Conservation (phyloP, 2,113 vertebrate species). For the Phalacrocorax brasilianus region DNA sequence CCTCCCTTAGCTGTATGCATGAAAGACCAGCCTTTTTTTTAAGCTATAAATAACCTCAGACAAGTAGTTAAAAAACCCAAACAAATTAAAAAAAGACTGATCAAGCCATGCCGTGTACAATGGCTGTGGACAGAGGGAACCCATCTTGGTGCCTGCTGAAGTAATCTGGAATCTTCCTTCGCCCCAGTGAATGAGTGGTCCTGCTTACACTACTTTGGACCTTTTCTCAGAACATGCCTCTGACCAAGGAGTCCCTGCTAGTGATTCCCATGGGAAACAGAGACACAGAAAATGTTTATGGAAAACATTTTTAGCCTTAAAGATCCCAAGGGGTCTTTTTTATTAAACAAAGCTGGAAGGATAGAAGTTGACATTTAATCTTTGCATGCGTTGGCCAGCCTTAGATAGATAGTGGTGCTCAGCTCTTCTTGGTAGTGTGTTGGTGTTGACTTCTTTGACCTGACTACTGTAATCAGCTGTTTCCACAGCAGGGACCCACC, state of each 20-base stretch:
- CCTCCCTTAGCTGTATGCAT: neutral
- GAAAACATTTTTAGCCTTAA: neutral
- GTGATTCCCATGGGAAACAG: neutral
- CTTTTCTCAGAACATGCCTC: neutral
- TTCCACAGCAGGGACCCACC: neutral
- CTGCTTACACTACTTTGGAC: neutral
- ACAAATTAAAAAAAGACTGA: neutral
- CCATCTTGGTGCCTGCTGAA: neutral
- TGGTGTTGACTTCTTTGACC: neutral
- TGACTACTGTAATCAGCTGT: neutral
- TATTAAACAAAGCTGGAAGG: neutral
- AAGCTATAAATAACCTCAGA: neutral
- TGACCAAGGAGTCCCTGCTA: neutral
- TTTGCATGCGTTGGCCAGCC: neutral
- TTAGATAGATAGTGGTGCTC: neutral
- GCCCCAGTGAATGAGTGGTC: neutral
- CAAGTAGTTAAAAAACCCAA: neutral
- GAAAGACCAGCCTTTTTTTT: neutral
- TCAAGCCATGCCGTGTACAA: neutral
- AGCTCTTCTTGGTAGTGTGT: neutral
- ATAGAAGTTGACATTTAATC: neutral
- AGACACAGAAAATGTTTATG: neutral
- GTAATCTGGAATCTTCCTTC: neutral
- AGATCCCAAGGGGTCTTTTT: neutral
- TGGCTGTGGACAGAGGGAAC: neutral